These are phyloP conservation scores for Ophion slaviceki DNA, from an alignment of 2,888 invertebrate genomes.

Conservation along the genomic window DNA sequence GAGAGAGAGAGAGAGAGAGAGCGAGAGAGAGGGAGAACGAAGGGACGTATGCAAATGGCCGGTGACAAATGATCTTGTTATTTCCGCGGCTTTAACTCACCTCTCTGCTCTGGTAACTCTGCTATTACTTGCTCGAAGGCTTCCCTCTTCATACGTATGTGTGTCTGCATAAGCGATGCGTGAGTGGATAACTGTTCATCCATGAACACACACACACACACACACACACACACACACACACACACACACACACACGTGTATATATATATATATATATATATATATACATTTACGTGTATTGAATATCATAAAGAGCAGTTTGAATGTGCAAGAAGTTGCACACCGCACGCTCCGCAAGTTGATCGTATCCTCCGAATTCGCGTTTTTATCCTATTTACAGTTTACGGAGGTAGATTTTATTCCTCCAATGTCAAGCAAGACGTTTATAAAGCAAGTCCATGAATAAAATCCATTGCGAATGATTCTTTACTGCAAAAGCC, in stretches of 20 bases:
- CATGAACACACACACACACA: neutral
- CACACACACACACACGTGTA: neutral
- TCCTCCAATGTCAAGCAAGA: neutral
- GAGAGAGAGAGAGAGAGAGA: slow-evolving; percentile 15
- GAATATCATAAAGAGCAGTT: slow-evolving; percentile 1
- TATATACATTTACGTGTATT: slow-evolving; percentile 1
- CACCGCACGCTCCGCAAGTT: slow-evolving; percentile 7
- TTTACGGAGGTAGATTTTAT: slow-evolving; percentile 8
- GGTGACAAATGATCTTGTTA: slow-evolving; percentile 83
- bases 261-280: neutral
- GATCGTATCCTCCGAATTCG: neutral
- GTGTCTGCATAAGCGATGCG: slow-evolving; percentile 12
- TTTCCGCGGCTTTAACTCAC: slow-evolving; percentile 75
- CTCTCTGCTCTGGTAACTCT: slow-evolving; percentile 52
- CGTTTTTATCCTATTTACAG: slow-evolving; percentile 1
- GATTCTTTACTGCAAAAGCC: neutral
- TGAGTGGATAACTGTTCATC: slow-evolving; percentile 16
- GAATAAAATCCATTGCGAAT: neutral
- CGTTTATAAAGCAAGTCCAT: too few relatives aligned
- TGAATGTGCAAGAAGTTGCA: slow-evolving; percentile 19
- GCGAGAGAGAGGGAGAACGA: slow-evolving; percentile 13
- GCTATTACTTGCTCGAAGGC: slow-evolving; percentile 47
- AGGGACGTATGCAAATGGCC: slow-evolving; percentile 80
- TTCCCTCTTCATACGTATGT: slow-evolving; percentile 39
- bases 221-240: too few relatives aligned